phyloP scores from a whole-genome alignment of 2,113 vertebrate genomes.

The Pygoscelis antarcticus region DNA sequence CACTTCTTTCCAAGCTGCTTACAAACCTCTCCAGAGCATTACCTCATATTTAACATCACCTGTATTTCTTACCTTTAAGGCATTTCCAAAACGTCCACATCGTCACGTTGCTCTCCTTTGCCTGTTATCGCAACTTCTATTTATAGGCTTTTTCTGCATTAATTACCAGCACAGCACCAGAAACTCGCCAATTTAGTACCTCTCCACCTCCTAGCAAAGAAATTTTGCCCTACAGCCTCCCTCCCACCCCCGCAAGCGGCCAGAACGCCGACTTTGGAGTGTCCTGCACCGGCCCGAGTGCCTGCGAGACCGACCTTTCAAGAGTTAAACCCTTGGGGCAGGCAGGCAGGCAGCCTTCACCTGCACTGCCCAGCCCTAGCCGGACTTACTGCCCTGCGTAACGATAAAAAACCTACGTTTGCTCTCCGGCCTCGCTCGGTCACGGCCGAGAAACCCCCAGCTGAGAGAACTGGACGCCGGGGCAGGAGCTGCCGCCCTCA shows the following conservation, averaged over 20 bases:
- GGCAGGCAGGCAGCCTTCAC: neutral
- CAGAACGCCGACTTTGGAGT: neutral
- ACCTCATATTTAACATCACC: neutral
- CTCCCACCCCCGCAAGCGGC: neutral
- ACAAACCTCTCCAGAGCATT: neutral
- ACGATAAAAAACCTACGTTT: fast-evolving
- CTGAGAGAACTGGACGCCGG: fast-evolving
- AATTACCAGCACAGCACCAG: neutral
- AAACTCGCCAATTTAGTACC: neutral
- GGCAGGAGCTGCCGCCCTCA: neutral
- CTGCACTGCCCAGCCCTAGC: neutral
- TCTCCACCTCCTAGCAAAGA: neutral
- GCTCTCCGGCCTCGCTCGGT: neutral
- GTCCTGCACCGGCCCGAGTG: neutral
- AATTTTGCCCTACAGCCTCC: too few species aligned
- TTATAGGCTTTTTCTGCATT: neutral
- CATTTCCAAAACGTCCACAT: neutral
- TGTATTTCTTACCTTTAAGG: neutral
- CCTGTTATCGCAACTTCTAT: neutral
- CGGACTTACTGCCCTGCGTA: neutral
- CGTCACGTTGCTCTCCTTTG: neutral
- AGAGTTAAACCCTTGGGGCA: neutral
- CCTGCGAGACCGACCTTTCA: neutral
- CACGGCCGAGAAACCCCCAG: neutral
- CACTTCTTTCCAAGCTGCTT: neutral